Base-by-base conservation (phyloP, 1,140 invertebrate species). In the Streblospio benedicti region DNA sequence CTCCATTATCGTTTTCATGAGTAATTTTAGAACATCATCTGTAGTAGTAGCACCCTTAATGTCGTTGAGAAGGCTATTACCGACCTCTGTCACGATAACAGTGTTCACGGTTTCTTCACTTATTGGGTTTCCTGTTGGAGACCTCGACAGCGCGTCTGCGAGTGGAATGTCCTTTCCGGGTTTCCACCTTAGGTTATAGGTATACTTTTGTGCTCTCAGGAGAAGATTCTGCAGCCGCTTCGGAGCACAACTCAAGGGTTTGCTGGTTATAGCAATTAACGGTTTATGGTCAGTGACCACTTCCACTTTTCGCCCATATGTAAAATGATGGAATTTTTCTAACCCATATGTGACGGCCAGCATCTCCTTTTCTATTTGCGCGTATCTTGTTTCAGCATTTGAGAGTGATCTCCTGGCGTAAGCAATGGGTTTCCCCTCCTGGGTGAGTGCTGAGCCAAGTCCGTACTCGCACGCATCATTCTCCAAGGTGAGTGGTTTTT, bases 311-410 rank as follows among this genome's bases (percentile, higher is more conserved):
- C 66, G 66, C 38, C 76, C 81, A 70, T 69, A 79, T 12, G 80
- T 60, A 64, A 79, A 84, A 32, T 81, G 66, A 18, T 80, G 69
- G 69, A 83, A 84, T 65, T 76, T 79, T 53, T 75, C 70, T 5
- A 83, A 70, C 2, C 9, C 43, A 20, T 44, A 20, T 44, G 4
- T 44, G 4, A 75, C 78, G 69, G 75, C 74, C 14, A 79, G 64
- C 4, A 74, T 78, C 70, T 84, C 80, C 65, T 74, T 80, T 43
- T 84, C 79, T n/a, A 59, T 59, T 25, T 49, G 44, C 9, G 25
- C 27, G 33, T 52, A 27, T 14, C 51, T 53, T 16, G 16, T 0
- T 33, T 59, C 57, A 50, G 44, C 44, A 31, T 30, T 9, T 14
- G 57, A 50, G 20, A 59, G 57, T 12, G 33, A 31, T 20, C 28